phyloP scores from a whole-genome alignment of 2,113 vertebrate genomes.

The Sminthopsis crassicaudata region DNA sequence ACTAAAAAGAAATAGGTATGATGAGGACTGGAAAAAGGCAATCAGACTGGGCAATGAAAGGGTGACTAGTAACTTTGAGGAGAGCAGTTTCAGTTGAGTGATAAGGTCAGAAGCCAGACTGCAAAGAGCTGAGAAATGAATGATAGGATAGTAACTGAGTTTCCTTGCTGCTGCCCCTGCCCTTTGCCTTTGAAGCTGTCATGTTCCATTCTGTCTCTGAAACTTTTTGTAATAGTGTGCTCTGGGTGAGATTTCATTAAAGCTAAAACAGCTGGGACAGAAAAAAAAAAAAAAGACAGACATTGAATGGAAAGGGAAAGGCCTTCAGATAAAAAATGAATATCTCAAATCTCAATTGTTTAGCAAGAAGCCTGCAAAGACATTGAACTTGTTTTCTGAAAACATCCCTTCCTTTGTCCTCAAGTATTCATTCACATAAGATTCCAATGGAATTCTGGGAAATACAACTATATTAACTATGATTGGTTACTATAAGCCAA shows the following conservation, averaged over 20 bases:
- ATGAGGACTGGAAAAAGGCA: no score
- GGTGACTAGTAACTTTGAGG: neutral
- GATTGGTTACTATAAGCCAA: neutral
- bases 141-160: neutral
- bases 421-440: neutral
- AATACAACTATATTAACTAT: neutral
- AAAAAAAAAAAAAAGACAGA: neutral
- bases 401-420: neutral
- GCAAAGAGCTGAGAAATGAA: neutral
- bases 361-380: neutral
- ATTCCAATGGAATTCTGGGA: neutral
- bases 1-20: no score
- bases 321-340: neutral
- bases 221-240: neutral
- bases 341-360: neutral
- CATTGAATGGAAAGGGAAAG: neutral
- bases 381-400: neutral
- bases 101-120: neutral
- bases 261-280: neutral
- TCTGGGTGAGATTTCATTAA: neutral
- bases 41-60: neutral
- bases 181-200: neutral
- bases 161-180: neutral
- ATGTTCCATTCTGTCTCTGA: neutral
- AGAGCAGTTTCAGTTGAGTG: neutral